Percentiles rank a stretch among this genome's conserved stretches.
These are phyloP conservation scores for Labeo calbasu DNA, from an alignment of 2,797 vertebrate species.

Conservation along the genomic window DNA sequence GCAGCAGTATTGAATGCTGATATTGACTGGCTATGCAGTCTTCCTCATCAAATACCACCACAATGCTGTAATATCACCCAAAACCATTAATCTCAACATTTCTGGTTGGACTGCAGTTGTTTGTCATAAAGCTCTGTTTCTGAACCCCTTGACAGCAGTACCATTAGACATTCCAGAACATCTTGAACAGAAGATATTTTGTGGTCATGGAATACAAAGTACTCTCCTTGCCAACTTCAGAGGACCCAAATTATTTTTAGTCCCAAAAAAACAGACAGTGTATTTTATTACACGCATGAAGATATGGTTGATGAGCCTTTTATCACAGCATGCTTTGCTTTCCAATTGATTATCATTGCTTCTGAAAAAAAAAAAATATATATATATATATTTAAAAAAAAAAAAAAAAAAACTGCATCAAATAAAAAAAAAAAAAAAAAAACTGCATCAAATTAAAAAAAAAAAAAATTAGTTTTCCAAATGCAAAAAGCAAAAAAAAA, in stretches of 20 bases:
- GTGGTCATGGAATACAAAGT: neutral
- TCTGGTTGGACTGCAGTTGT: neutral
- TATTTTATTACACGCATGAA: constrained; percentile 2
- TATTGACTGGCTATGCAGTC: constrained; percentile 15
- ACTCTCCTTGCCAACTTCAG: neutral
- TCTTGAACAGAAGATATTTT: neutral
- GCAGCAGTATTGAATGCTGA: constrained; percentile 2
- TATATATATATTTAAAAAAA: no score
- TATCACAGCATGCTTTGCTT: neutral
- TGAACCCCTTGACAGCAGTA: neutral
- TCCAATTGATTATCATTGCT: neutral
- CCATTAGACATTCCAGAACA: neutral
- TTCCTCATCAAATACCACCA: neutral
- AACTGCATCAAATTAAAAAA: neutral
- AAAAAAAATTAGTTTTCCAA: neutral
- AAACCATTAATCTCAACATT: constrained; percentile 13
- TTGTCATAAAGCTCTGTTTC: neutral
- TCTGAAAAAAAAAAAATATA: neutral
- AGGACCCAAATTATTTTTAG: neutral
- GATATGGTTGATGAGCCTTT: neutral
- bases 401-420: neutral
- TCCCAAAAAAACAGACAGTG: neutral
- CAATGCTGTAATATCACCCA: constrained; percentile 28
- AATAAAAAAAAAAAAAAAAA: neutral
- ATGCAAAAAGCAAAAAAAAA: no score